Conservation (phyloP, 2,797 vertebrate species). For the Nothura maculosa region DNA sequence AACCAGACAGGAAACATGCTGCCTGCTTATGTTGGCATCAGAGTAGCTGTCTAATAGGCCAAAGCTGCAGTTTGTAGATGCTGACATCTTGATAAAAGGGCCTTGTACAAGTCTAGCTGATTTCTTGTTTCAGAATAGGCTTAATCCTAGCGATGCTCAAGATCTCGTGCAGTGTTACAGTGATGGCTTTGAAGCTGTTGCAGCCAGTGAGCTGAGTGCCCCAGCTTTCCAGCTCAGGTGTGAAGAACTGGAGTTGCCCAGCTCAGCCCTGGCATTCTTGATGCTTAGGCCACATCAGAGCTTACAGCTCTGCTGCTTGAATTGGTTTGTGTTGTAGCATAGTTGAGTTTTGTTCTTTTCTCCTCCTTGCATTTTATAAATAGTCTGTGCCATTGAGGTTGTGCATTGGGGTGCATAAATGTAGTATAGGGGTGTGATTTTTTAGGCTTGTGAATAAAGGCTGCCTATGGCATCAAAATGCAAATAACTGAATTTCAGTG, state of each 20-base stretch:
- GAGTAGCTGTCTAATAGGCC: neutral
- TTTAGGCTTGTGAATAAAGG: neutral
- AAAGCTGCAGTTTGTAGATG: neutral
- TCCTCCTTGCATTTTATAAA: neutral
- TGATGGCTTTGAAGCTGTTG: neutral
- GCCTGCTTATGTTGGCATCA: neutral
- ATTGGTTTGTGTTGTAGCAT: neutral
- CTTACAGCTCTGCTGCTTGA: accelerated
- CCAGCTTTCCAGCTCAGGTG: neutral
- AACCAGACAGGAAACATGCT: neutral
- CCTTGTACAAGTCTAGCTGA: neutral
- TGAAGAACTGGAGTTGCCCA: neutral
- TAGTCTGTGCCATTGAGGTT: neutral
- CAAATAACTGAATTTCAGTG: neutral
- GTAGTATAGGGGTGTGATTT: neutral
- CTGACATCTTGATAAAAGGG: neutral
- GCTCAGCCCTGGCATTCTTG: neutral
- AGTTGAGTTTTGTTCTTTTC: neutral
- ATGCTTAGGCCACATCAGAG: neutral
- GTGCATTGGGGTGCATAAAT: neutral
- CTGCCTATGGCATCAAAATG: neutral
- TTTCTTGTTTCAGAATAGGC: neutral
- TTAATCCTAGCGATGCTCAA: neutral
- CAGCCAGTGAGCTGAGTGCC: neutral
- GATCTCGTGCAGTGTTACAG: accelerated